Evolutionary conservation across 2,888 invertebrate species (phyloP).

Genomic region (Aporophyla nigra): DNA sequence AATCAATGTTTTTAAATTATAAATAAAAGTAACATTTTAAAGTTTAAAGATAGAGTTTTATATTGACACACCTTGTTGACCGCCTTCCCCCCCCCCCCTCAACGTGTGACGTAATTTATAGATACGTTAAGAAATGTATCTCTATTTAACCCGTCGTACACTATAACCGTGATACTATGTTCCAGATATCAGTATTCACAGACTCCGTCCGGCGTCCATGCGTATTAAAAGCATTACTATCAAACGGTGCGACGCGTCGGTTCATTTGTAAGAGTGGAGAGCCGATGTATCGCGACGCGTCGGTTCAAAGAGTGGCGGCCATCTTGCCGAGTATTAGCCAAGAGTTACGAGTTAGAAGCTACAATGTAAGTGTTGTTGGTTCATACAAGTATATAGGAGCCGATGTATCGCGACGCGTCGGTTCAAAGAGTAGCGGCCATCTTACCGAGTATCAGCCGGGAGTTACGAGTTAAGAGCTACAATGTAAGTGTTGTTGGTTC

Average conservation of each 20-base stretch:
- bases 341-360: constrained; percentile 36
- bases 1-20: too few species aligned
- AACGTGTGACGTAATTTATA: too few species aligned
- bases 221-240: constrained; percentile 68
- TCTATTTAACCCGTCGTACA: background rate
- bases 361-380: constrained; percentile 63
- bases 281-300: constrained; percentile 72
- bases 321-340: constrained; percentile 8
- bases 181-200: constrained; percentile 76
- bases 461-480: constrained; percentile 48
- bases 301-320: constrained; percentile 63
- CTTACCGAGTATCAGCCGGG: background rate
- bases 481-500: constrained; percentile 36
- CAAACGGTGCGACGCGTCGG: constrained; percentile 69
- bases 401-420: too few species aligned
- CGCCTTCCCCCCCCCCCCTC: background rate
- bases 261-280: constrained; percentile 80
- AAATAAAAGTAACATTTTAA: background rate
- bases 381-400: too few species aligned
- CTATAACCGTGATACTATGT: background rate
- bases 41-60: background rate
- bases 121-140: background rate
- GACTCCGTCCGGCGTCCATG: constrained; percentile 78
- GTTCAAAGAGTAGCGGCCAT: constrained; percentile 11
- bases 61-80: background rate